Percentiles rank a stretch among this genome's conserved stretches.
These are phyloP conservation scores for Lethenteron reissneri DNA, from an alignment of 2,113 vertebrate species.

Conservation along the genomic window DNA sequence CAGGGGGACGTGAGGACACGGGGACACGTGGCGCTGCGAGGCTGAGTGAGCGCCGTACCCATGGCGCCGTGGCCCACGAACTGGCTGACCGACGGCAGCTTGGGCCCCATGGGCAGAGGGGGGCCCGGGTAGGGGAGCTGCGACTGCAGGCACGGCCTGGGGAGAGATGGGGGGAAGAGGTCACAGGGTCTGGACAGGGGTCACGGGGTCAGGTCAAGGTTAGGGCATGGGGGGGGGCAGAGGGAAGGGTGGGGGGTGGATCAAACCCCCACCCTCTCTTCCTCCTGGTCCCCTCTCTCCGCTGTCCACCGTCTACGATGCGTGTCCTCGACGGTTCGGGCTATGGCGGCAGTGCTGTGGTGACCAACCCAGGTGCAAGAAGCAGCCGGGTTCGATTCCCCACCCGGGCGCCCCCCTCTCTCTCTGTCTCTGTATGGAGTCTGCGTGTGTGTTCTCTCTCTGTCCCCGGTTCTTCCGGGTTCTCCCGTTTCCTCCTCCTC, in stretches of 20 bases:
- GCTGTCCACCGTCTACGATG: neutral
- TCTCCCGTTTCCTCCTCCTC: no score
- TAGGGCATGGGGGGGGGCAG: neutral
- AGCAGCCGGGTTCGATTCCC: no score
- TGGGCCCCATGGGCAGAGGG: conserved; percentile 68
- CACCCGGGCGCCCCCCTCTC: no score
- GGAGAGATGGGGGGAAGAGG: conserved; percentile 18
- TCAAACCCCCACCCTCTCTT: conserved; percentile 17
- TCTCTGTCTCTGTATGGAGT: no score
- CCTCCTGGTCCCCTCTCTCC: conserved; percentile 7
- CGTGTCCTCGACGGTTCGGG: no score
- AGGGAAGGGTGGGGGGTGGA: neutral
- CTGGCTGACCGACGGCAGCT: conserved; percentile 95
- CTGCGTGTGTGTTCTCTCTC: no score
- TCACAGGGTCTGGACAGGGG: conserved; percentile 16
- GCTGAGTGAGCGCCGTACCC: neutral
- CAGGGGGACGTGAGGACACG: neutral
- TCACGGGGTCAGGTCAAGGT: conserved; percentile 8
- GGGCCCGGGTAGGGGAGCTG: conserved; percentile 50
- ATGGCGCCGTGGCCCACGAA: conserved; percentile 53
- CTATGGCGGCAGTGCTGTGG: no score
- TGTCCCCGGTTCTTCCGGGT: no score
- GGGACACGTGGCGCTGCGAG: neutral
- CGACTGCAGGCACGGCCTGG: conserved; percentile 57
- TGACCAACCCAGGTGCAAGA: no score